Evolutionary conservation across 2,113 vertebrate genomes (phyloP), one percentile per base, ranked within the genome.

Genomic region (Leptodactylus fuscus): DNA sequence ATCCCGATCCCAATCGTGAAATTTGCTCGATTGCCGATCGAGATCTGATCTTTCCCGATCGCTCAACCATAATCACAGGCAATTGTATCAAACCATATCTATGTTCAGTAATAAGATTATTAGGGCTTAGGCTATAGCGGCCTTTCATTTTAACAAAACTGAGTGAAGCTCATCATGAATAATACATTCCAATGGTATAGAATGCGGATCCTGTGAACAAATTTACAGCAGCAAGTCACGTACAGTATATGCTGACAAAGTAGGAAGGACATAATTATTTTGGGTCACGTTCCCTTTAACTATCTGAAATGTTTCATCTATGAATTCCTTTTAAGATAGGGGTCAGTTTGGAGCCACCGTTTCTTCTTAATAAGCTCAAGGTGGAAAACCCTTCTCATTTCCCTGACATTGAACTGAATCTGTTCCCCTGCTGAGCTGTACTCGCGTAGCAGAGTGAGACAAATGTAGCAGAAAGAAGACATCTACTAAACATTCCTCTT

Each of bases 401-500:
- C 38, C 38, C 44, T 24, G 34, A 16, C 20, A 44, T 73, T 24
- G 22, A 24, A 24, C 6, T 5, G 36, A 41, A 44, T 46, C 4
- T 51, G 24, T 51, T 32, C 44, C n/a, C 46, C 9, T 44, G 20
- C 22, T 60, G 53, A 20, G 36, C 36, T 44, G 16, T 0, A 58
- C 27, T 79, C 36, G 27, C n/a, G 7, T 60, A 60, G 53, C n/a
- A 41, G 53, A 80, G 22, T 18, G 15, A 80, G n/a, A 62, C 24
- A 62, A 55, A 60, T 80, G 77, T 16, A 80, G n/a, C 77, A 44
- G 34, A 55, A 44, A 53, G 3, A 38, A 60, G 53, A 41, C 22
- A 24, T 79, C 10, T 58, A 38, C 76, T 53, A 41, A 53, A 79
- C 38, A 9, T 38, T 27, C 18, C 12, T 62, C 36, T 29, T n/a